Evolutionary conservation across 2,797 vertebrate genomes (phyloP).

Genomic region (Balearica regulorum): DNA sequence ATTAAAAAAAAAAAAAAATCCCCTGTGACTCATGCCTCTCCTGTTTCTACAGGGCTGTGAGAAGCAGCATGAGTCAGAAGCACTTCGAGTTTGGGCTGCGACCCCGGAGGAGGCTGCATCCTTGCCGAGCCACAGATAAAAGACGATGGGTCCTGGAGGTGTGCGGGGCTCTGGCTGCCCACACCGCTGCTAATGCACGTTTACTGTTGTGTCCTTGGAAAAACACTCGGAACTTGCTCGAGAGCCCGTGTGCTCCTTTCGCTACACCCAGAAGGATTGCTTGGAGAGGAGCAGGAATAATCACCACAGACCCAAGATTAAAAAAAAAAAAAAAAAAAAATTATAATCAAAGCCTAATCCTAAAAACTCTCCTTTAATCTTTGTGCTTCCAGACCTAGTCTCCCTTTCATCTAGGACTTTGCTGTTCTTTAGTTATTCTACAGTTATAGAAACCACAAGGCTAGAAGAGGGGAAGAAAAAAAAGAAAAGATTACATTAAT

Average conservation of each 20-base stretch:
- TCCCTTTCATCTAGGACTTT: conserved; percentile 75
- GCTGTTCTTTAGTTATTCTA: conserved; percentile 63
- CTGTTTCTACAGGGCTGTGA: accelerated
- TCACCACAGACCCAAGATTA: neutral
- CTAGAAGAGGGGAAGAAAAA: neutral
- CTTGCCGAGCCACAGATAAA: no score
- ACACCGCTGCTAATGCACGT: accelerated
- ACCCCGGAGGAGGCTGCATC: neutral
- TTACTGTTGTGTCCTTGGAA: neutral
- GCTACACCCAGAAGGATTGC: neutral
- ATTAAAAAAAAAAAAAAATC: no score
- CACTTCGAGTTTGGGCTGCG: neutral
- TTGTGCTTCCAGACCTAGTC: conserved; percentile 61
- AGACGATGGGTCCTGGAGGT: accelerated
- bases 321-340: neutral
- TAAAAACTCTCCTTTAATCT: conserved; percentile 76
- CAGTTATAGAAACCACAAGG: conserved; percentile 43
- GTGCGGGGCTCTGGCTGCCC: accelerated
- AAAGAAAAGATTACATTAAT: conserved; percentile 71
- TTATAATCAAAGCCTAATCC: conserved; percentile 71
- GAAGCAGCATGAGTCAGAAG: neutral
- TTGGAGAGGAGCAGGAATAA: neutral
- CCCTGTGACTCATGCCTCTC: neutral
- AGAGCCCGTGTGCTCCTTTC: neutral
- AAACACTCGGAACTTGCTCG: neutral